These are phyloP conservation scores for Panzeria rudis DNA, from an alignment of 2,888 invertebrate genomes.

Conservation along the genomic window DNA sequence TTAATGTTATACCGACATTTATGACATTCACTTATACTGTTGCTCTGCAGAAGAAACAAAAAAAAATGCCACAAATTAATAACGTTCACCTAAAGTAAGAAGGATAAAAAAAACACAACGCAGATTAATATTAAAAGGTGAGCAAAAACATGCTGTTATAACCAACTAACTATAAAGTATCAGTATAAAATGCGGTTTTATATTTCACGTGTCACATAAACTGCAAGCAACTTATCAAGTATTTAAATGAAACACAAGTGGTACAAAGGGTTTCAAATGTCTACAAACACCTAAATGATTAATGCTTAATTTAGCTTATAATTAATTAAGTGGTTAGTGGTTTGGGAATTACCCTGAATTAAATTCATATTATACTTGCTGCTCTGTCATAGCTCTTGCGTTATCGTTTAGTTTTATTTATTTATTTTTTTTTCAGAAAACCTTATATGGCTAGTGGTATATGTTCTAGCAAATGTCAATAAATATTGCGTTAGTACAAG, in stretches of 20 bases:
- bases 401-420: background rate
- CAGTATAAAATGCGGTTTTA: background rate
- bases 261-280: background rate
- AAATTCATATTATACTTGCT: background rate
- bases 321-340: slow-evolving; percentile 46
- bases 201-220: slow-evolving; percentile 55
- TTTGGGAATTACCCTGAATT: slow-evolving; percentile 33
- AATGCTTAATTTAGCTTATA: slow-evolving; percentile 54
- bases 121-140: background rate
- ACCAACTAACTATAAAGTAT: slow-evolving; percentile 12
- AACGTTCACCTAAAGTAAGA: slow-evolving; percentile 21
- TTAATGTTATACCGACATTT: slow-evolving; percentile 67
- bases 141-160: background rate
- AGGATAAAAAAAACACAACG: background rate
- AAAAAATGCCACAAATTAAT: background rate
- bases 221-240: background rate
- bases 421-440: background rate
- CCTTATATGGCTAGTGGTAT: background rate
- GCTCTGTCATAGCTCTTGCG: background rate
- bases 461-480: slow-evolving; percentile 35
- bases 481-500: slow-evolving; percentile 43
- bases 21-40: slow-evolving; percentile 52
- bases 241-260: too few species aligned
- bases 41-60: background rate
- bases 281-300: background rate